phyloP scores from a whole-genome alignment of 2,113 vertebrate genomes.

The Mustela nigripes region DNA sequence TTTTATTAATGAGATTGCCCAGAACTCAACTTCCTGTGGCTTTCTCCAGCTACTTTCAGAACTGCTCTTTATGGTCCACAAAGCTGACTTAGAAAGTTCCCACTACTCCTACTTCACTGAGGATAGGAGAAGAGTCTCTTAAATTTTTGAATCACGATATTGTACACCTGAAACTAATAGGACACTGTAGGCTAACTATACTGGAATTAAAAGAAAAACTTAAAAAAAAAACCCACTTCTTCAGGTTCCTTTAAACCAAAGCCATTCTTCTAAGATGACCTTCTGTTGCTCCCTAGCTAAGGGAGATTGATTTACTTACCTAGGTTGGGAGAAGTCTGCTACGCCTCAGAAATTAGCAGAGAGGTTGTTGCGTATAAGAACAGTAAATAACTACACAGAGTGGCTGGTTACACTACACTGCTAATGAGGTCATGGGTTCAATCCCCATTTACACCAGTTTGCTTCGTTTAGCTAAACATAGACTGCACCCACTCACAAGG shows the following conservation, averaged over 20 bases:
- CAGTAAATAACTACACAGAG: conserved; percentile 36
- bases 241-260: conserved; percentile 70
- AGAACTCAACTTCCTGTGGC: conserved; percentile 56
- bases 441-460: neutral
- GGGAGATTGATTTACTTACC: conserved; percentile 9
- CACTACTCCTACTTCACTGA: conserved; percentile 33
- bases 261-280: conserved; percentile 79
- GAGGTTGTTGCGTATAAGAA: neutral
- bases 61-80: conserved; percentile 46
- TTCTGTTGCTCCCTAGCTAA: conserved; percentile 70
- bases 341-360: conserved; percentile 36
- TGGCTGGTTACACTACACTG: neutral
- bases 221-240: neutral
- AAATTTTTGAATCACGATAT: conserved; percentile 58
- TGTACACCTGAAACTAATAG: neutral
- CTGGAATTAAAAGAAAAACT: neutral
- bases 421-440: conserved; percentile 43
- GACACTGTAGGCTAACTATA: neutral
- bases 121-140: conserved; percentile 72
- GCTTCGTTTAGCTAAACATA: conserved; percentile 39
- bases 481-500: neutral
- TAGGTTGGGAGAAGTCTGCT: conserved; percentile 15
- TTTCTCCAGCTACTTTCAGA: conserved; percentile 24
- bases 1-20: conserved; percentile 49
- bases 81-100: conserved; percentile 58